Conservation (phyloP, 2,797 vertebrate genomes). For the Ficedula albicollis region DNA sequence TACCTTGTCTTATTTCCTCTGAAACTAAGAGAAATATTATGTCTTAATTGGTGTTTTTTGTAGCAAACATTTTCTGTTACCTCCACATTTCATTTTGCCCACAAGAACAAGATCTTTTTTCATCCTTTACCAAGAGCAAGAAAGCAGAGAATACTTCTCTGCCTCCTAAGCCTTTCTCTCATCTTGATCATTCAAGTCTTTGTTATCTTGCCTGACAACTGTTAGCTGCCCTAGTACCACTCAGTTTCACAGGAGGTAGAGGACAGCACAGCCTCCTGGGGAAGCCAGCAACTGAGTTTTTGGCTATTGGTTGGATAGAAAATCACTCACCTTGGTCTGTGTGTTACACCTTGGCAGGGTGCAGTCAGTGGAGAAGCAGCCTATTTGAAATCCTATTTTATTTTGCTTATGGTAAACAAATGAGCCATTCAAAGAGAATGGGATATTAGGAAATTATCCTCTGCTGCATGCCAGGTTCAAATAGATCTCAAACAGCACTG, state of each 20-base stretch:
- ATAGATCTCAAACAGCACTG: not conserved
- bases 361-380: not conserved
- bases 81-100: not conserved
- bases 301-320: not conserved
- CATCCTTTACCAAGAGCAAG: slow-evolving; percentile 7
- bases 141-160: not conserved
- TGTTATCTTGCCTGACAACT: not conserved
- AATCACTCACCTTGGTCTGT: not conserved
- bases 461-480: not conserved
- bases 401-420: slow-evolving; percentile 7
- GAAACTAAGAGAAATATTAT: not conserved
- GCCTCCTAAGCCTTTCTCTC: not conserved
- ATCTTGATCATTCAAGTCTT: not conserved
- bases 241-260: not conserved
- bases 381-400: not conserved
- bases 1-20: not conserved
- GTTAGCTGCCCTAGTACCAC: not conserved
- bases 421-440: not conserved
- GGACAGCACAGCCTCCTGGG: not conserved
- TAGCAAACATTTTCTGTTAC: not conserved
- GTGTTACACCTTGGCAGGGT: not conserved
- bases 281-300: not conserved
- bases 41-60: not conserved
- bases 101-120: not conserved
- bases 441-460: not conserved